Evolutionary conservation across 2,797 vertebrate species (phyloP), one percentile per base, ranked within the genome.

Genomic region (Danio tinwini): DNA sequence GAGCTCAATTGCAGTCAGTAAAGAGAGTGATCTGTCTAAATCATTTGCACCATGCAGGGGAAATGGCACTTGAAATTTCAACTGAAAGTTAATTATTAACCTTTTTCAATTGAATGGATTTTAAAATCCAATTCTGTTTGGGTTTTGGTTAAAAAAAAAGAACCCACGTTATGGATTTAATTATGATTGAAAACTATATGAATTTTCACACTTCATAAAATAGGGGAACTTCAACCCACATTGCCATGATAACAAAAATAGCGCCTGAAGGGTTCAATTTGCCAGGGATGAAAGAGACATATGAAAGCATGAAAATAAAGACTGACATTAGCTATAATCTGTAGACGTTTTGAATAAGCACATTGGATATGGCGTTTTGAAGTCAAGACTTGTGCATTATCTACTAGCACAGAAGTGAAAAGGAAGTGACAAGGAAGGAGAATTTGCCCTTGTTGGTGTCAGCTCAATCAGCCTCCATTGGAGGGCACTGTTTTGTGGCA

Each of bases 391-490:
- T 49, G 21, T 68, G 82, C 73, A 83, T 83, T 87, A 86, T 88
- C 83, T 82, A 77, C 53, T 70, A 39, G 58, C 55, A 74, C 53
- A 70, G 83, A 80, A 82, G 72, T 76, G 74, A 85, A 49, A 70
- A 63, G 76, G 61, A 56, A 76, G 61, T 86, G 82, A 87, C 63
- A 39, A 4, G 29, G 83, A 87, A 82, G 82, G 78, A 82, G 21
- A 14, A 90, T 86, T 81, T 87, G 76, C 76, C 62, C 73, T 92
- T 91, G 86, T 81, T 80, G 86, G 61, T 4, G 87, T 72, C 69
- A 61, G 78, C 73, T 86, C 89, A 74, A 83, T 85, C 65, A 83
- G 88, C 84, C 78, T 17, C 76, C 75, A 90, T 85, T 74, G 80
- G 87, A 91, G 82, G 80, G 65, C 17, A 19, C 45, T 17, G 80